phyloP scores from a whole-genome alignment of 1,140 invertebrate species.

The Anastrepha obliqua region DNA sequence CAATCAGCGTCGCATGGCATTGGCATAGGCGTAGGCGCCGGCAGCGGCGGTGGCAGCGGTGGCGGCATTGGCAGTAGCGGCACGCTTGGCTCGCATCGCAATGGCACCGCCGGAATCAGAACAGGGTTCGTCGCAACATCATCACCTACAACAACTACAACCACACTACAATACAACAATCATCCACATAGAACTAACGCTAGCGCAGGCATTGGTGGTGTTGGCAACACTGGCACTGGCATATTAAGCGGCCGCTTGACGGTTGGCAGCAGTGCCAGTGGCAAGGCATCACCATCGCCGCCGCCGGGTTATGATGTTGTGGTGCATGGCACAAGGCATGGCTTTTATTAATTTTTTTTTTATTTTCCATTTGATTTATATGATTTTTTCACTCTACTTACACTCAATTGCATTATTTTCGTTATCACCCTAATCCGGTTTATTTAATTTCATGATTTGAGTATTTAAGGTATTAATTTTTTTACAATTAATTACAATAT shows the following conservation, averaged over 20 bases:
- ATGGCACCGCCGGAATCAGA: constrained; percentile 69
- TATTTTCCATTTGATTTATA: constrained; percentile 54
- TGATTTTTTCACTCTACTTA: constrained; percentile 21
- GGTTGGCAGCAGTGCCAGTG: constrained; percentile 55
- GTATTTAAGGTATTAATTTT: constrained; percentile 5
- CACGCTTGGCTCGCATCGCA: constrained; percentile 59
- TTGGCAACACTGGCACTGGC: constrained; percentile 60
- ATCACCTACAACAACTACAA: constrained; percentile 62
- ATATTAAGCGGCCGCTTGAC: constrained; percentile 14
- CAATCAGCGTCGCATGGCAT: constrained; percentile 63
- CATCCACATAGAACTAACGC: constrained; percentile 69
- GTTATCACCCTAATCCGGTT: constrained; percentile 1
- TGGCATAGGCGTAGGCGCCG: constrained; percentile 39
- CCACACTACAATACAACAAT: constrained; percentile 59
- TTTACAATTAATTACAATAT: neutral
- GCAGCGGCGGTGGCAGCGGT: constrained; percentile 54
- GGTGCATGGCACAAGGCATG: constrained; percentile 75
- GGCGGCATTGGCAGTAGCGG: constrained; percentile 54
- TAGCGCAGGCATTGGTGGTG: constrained; percentile 59
- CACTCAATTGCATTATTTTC: constrained; percentile 37
- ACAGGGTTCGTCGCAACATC: constrained; percentile 73
- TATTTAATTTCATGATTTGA: neutral
- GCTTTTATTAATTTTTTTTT: constrained; percentile 67
- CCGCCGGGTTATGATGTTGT: constrained; percentile 74
- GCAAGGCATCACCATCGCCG: constrained; percentile 67